These are phyloP conservation scores for Meandrusa payeni DNA, from an alignment of 2,888 invertebrate species.

Conservation along the genomic window DNA sequence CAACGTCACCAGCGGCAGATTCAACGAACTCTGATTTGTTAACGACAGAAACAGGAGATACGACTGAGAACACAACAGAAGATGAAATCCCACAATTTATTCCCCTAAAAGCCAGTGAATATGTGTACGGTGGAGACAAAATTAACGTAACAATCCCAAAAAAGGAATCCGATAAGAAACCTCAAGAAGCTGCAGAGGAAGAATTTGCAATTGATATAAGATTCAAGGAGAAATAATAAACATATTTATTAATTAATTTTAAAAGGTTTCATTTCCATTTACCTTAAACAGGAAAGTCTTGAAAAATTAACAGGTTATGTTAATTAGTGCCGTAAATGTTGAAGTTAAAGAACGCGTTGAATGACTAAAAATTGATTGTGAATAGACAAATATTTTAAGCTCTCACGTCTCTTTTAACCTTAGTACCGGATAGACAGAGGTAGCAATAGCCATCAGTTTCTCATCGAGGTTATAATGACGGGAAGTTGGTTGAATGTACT, in stretches of 20 bases:
- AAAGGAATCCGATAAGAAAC: constrained; percentile 47
- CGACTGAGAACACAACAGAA: constrained; percentile 29
- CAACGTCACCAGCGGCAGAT: not conserved
- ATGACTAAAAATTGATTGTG: no score
- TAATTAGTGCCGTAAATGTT: no score
- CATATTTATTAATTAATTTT: constrained; percentile 7
- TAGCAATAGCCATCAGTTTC: no score
- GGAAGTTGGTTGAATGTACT: no score
- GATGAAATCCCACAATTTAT: constrained; percentile 52
- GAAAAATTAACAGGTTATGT: no score
- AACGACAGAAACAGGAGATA: no score
- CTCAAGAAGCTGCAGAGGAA: constrained; percentile 44
- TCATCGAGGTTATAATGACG: no score
- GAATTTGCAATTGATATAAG: constrained; percentile 57
- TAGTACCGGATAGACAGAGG: no score
- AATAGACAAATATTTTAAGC: no score
- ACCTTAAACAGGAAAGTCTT: not conserved
- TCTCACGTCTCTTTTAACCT: no score
- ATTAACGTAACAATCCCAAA: constrained; percentile 55
- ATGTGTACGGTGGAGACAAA: constrained; percentile 49
- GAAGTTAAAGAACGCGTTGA: no score
- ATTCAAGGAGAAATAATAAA: constrained; percentile 41
- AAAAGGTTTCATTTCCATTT: constrained; percentile 3
- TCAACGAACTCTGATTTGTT: constrained; percentile 1
- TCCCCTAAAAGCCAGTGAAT: constrained; percentile 53